phyloP scores from a whole-genome alignment of 2,113 vertebrate genomes.

The Peromyscus polionotus region DNA sequence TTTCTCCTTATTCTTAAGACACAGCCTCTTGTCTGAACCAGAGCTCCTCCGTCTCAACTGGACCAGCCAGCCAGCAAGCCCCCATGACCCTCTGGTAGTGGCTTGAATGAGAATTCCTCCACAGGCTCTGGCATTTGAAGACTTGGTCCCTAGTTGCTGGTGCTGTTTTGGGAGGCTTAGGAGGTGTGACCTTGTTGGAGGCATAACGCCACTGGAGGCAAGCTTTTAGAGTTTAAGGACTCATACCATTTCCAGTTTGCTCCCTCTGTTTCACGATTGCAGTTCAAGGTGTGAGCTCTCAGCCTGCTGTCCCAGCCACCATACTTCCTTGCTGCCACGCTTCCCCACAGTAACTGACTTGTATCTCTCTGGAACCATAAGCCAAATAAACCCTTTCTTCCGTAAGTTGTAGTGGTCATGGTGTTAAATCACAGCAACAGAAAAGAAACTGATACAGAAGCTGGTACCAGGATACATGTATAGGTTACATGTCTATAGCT shows the following conservation, averaged over 20 bases:
- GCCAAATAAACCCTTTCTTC: neutral
- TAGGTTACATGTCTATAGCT: neutral
- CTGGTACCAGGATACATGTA: neutral
- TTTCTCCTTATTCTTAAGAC: neutral
- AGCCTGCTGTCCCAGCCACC: neutral
- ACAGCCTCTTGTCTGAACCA: neutral
- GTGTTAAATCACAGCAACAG: neutral
- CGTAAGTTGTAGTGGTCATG: neutral
- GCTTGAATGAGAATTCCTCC: neutral
- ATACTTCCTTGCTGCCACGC: neutral
- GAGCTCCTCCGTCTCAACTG: neutral
- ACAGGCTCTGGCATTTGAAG: neutral
- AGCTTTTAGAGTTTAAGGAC: neutral
- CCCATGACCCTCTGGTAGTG: neutral
- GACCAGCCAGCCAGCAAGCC: neutral
- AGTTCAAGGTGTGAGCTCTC: neutral
- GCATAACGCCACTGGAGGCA: neutral
- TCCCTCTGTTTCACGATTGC: neutral
- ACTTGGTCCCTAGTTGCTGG: neutral
- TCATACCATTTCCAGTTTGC: neutral
- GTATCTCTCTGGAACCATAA: neutral
- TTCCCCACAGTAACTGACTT: neutral
- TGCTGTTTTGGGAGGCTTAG: neutral
- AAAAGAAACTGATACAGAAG: neutral
- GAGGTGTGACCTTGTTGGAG: neutral